These are phyloP conservation scores for Trachymyrmex septentrionalis DNA, from an alignment of 1,140 invertebrate species.

Conservation along the genomic window DNA sequence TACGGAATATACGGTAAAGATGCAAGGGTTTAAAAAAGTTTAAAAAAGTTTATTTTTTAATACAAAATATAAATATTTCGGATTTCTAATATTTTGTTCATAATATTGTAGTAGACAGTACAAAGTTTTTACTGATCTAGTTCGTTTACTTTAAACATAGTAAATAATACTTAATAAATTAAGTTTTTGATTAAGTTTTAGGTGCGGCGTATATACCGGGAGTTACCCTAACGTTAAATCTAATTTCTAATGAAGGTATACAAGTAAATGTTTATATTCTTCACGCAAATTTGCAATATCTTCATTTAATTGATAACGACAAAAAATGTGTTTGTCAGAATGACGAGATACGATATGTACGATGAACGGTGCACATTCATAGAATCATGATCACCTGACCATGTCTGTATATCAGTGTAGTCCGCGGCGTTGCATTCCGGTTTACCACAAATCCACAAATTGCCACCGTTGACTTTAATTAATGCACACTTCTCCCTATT, in stretches of 20 bases:
- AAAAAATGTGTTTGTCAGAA: background rate
- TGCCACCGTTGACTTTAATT: conserved; percentile 76
- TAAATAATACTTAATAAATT: too few relatives aligned
- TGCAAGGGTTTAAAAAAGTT: too few relatives aligned
- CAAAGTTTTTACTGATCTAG: too few relatives aligned
- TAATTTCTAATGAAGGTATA: background rate
- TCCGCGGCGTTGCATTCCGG: conserved; percentile 57
- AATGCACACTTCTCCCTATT: conserved; percentile 76
- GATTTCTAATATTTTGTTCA: too few relatives aligned
- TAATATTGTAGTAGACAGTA: too few relatives aligned
- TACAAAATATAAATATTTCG: too few relatives aligned
- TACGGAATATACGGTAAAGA: too few relatives aligned
- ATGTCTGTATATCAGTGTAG: conserved; percentile 30
- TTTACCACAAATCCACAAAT: conserved; percentile 77
- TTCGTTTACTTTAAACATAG: too few relatives aligned
- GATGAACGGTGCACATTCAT: conserved; percentile 32
- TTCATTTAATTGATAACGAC: background rate
- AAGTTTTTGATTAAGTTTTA: too few relatives aligned
- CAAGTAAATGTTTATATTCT: background rate
- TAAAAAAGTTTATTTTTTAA: too few relatives aligned
- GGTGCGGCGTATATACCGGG: too few relatives aligned
- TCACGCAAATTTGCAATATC: background rate
- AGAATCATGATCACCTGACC: conserved; percentile 48
- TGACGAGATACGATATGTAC: background rate
- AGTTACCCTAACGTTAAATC: background rate